Conservation (phyloP, 2,888 invertebrate species). For the Xanthia togata region DNA sequence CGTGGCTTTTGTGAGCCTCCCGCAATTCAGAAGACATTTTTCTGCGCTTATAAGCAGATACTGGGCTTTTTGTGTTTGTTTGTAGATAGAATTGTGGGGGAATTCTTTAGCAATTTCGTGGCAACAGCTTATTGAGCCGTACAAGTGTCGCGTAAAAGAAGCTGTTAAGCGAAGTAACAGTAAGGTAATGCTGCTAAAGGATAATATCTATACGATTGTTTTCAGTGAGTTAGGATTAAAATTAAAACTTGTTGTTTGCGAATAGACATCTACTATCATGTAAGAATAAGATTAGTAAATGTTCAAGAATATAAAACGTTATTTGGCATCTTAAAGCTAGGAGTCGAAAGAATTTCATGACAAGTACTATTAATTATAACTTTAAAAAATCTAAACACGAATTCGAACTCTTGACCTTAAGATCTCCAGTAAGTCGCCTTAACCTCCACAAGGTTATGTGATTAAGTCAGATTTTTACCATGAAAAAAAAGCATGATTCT, state of each 20-base stretch:
- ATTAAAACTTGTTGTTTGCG: background rate
- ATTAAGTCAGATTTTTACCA: background rate
- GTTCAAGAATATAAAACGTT: background rate
- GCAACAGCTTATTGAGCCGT: slow-evolving; percentile 10
- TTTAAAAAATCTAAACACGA: background rate
- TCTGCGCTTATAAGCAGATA: slow-evolving; percentile 64
- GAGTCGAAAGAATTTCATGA: background rate
- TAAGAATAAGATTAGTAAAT: background rate
- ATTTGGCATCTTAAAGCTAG: background rate
- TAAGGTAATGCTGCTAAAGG: background rate
- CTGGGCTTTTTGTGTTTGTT: slow-evolving; percentile 52
- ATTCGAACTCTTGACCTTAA: slow-evolving; percentile 2
- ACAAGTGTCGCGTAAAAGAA: background rate
- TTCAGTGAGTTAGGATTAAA: background rate
- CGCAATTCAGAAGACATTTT: slow-evolving; percentile 68
- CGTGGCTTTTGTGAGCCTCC: slow-evolving; percentile 68
- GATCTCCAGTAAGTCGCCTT: background rate
- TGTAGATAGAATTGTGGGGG: slow-evolving; percentile 15
- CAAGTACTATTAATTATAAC: background rate
- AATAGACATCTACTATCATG: background rate
- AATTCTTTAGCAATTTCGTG: slow-evolving; percentile 17
- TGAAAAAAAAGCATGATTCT: background rate
- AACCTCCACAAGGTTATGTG: background rate
- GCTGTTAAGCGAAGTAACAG: background rate
- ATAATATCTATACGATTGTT: background rate